phyloP scores from a whole-genome alignment of 1,140 invertebrate genomes.

The Drosophila athabasca region DNA sequence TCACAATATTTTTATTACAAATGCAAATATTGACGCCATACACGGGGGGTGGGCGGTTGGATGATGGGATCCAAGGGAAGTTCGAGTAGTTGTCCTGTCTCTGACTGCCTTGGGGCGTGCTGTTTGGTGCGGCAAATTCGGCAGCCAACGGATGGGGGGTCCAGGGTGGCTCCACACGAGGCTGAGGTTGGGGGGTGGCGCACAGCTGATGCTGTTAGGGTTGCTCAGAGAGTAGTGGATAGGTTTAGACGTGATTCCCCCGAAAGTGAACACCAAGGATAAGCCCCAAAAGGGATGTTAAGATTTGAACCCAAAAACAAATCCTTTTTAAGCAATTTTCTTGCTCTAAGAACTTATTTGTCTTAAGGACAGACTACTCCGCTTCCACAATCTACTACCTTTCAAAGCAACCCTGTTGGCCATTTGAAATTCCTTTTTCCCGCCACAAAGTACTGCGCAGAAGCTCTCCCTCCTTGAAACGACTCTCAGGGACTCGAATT shows the following conservation, averaged over 20 bases:
- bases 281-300: too few species aligned
- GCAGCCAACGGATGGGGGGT: neutral
- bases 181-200: neutral
- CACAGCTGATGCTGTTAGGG: constrained; percentile 31
- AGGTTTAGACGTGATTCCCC: too few species aligned
- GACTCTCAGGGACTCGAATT: constrained; percentile 33
- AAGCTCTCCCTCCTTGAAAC: constrained; percentile 38
- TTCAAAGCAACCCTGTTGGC: constrained; percentile 45
- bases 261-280: too few species aligned
- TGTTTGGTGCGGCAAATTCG: constrained; percentile 38
- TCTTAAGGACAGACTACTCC: too few species aligned
- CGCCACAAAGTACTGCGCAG: constrained; percentile 58
- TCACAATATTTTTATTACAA: constrained; percentile 82
- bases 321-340: too few species aligned
- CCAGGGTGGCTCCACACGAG: neutral
- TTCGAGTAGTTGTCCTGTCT: constrained; percentile 25
- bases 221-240: constrained; percentile 17
- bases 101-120: constrained; percentile 22
- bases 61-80: too few species aligned
- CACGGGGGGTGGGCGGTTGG: constrained; percentile 7
- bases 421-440: constrained; percentile 38
- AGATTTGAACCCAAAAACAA: too few species aligned
- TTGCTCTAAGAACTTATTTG: neutral
- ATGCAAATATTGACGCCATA: constrained; percentile 78
- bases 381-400: constrained; percentile 21